Conservation (phyloP, 1,140 invertebrate species). For the Cotesia typhae region DNA sequence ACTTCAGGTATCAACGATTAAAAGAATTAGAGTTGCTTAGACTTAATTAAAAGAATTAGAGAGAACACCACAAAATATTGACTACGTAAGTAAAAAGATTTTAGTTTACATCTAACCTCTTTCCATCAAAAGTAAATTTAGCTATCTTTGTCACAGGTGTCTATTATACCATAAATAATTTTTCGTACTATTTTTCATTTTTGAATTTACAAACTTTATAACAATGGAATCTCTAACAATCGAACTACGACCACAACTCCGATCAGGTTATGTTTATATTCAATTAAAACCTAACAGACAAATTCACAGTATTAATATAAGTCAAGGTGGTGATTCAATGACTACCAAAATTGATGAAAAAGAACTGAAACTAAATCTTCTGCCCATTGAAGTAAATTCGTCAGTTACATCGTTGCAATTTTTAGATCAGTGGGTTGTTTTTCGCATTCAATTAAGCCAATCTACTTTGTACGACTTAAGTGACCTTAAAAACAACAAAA, state of each 20-base stretch:
- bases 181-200: too few relatives aligned
- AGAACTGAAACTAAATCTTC: not conserved
- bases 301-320: not conserved
- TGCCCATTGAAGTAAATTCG: not conserved
- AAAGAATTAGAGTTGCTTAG: too few relatives aligned
- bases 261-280: not conserved
- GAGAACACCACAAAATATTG: too few relatives aligned
- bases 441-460: not conserved
- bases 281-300: not conserved
- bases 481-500: not conserved
- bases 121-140: too few relatives aligned
- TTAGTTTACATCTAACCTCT: too few relatives aligned
- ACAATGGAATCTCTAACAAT: not conserved
- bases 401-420: not conserved
- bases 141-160: too few relatives aligned
- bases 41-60: too few relatives aligned
- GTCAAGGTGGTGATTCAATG: not conserved
- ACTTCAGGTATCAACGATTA: too few relatives aligned
- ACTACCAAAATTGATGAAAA: not conserved
- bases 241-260: not conserved
- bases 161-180: too few relatives aligned
- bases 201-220: not conserved
- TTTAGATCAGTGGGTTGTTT: not conserved
- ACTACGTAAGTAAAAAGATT: too few relatives aligned
- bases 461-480: not conserved